Percentiles rank a stretch among this genome's conserved stretches.
phyloP scores from a whole-genome alignment of 1,140 invertebrate species.

The Papilio machaon region DNA sequence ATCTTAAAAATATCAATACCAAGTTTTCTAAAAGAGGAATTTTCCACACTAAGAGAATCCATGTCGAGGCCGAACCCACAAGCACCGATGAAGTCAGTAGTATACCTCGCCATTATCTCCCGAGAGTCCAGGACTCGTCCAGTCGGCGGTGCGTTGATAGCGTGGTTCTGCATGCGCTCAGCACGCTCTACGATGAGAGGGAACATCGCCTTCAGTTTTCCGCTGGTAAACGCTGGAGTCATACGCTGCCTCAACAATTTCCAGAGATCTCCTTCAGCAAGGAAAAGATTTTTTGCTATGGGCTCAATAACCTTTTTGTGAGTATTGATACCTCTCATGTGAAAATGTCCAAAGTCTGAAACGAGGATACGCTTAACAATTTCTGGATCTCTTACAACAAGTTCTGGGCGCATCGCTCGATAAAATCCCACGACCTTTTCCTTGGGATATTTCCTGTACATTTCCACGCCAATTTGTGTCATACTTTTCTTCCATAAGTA shows the following conservation, averaged over 20 bases:
- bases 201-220: slow-evolving; percentile 62
- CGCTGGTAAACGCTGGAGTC: slow-evolving; percentile 76
- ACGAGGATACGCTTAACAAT: background rate
- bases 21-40: slow-evolving; percentile 21
- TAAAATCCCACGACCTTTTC: slow-evolving; percentile 23
- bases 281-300: background rate
- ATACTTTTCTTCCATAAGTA: slow-evolving; percentile 28
- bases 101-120: slow-evolving; percentile 38
- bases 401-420: slow-evolving; percentile 9
- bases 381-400: slow-evolving; percentile 14
- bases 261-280: slow-evolving; percentile 18
- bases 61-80: background rate
- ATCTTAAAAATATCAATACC: background rate
- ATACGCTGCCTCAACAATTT: slow-evolving; percentile 59
- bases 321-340: background rate
- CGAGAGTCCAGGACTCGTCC: slow-evolving; percentile 9
- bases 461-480: slow-evolving; percentile 18
- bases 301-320: slow-evolving; percentile 15
- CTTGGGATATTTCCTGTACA: slow-evolving; percentile 38
- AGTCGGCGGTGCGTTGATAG: background rate
- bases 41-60: background rate
- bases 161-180: background rate
- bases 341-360: slow-evolving; percentile 5
- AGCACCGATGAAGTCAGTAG: slow-evolving; percentile 60
- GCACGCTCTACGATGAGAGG: slow-evolving; percentile 45